phyloP scores from a whole-genome alignment of 2,797 vertebrate genomes.

The Acanthornis magna region DNA sequence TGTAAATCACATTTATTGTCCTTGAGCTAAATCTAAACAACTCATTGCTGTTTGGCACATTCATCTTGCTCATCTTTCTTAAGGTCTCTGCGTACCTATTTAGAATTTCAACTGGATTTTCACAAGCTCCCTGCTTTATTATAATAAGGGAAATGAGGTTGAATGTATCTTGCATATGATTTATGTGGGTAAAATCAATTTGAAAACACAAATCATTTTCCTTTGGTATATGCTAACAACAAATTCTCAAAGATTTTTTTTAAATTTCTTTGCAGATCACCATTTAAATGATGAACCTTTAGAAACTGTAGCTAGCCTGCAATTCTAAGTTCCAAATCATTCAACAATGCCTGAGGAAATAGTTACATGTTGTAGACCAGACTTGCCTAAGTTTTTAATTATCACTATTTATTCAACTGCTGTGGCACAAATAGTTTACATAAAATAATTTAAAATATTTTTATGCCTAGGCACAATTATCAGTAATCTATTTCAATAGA shows the following conservation, averaged over 20 bases:
- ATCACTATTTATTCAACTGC: accelerated
- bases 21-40: neutral
- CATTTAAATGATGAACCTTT: neutral
- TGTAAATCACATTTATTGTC: neutral
- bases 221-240: neutral
- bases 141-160: neutral
- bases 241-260: neutral
- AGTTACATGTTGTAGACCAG: neutral
- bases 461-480: neutral
- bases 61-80: neutral
- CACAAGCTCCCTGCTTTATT: neutral
- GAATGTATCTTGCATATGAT: neutral
- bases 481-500: neutral
- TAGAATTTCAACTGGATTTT: neutral
- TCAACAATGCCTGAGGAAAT: neutral
- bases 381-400: neutral
- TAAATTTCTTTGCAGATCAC: neutral
- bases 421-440: neutral
- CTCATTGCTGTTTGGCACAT: neutral
- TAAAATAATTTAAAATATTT: neutral
- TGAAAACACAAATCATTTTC: neutral
- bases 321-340: neutral
- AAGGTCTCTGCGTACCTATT: neutral
- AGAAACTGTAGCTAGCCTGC: neutral
- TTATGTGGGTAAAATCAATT: neutral